These are phyloP conservation scores for Drosophila parabipectinata DNA, from an alignment of 1,140 invertebrate genomes.

Conservation along the genomic window DNA sequence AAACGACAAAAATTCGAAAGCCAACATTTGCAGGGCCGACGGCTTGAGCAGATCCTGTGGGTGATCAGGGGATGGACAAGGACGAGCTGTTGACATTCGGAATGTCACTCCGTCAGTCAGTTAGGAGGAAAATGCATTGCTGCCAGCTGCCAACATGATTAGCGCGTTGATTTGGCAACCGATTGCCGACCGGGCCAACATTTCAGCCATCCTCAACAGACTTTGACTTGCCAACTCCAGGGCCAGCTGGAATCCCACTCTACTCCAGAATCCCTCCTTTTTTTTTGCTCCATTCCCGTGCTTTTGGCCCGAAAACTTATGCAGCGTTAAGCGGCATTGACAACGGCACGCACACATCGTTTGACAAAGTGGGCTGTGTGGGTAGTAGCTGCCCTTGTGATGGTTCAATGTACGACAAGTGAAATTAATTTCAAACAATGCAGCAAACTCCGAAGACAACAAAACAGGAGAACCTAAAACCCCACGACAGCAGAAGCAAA, in stretches of 20 bases:
- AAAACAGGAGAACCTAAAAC: conserved; percentile 47
- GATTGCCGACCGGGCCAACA: conserved; percentile 23
- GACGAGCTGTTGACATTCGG: conserved; percentile 55
- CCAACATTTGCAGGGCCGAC: conserved; percentile 6
- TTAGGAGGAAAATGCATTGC: conserved; percentile 56
- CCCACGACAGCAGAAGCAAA: conserved; percentile 63
- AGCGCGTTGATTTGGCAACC: conserved; percentile 77
- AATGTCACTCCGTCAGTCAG: conserved; percentile 58
- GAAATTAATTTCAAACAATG: conserved; percentile 82
- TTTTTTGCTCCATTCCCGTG: not conserved
- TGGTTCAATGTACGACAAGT: conserved; percentile 67
- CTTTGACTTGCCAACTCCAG: conserved; percentile 35
- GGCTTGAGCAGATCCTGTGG: not conserved
- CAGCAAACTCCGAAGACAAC: conserved; percentile 67
- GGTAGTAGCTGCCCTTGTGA: conserved; percentile 18
- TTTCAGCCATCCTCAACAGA: conserved; percentile 25
- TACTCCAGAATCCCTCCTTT: conserved; percentile 4
- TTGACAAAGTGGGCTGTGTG: not conserved
- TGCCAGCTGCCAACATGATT: conserved; percentile 60
- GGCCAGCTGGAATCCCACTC: not conserved
- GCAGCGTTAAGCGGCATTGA: conserved; percentile 65
- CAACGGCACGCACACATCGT: conserved; percentile 65
- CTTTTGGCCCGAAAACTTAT: conserved; percentile 48
- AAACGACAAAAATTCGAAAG: conserved; percentile 17
- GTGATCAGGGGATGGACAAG: conserved; percentile 13